Conservation (phyloP, 2,797 vertebrate genomes). For the Darevskia mixta region DNA sequence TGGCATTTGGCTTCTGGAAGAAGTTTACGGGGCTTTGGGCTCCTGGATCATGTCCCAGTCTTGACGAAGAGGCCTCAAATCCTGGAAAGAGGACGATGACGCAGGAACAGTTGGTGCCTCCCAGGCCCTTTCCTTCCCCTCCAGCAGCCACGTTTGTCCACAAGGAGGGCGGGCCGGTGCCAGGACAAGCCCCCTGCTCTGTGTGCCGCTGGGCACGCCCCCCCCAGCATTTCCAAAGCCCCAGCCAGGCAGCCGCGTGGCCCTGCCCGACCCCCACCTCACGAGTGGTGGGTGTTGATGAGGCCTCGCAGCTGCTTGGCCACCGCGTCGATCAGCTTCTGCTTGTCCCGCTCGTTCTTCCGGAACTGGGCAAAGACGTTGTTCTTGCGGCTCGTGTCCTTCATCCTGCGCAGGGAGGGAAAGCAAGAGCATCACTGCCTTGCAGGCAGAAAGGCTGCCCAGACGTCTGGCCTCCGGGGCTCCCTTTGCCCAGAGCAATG, state of each 20-base stretch:
- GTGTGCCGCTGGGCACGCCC: neutral
- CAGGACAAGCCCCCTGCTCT: too few relatives aligned
- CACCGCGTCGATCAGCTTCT: slow-evolving; percentile 94
- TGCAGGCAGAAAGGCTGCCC: too few relatives aligned
- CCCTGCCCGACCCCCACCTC: slow-evolving; percentile 61
- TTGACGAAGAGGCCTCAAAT: slow-evolving; percentile 4
- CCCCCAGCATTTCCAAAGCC: neutral
- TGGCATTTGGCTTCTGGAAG: slow-evolving; percentile 21
- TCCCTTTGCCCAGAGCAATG: neutral
- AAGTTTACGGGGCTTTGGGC: neutral
- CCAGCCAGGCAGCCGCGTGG: neutral
- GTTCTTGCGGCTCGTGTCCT: slow-evolving; percentile 93
- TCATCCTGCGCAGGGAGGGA: slow-evolving; percentile 84
- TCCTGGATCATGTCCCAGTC: slow-evolving; percentile 13
- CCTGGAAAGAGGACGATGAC: slow-evolving; percentile 56
- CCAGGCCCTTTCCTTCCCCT: neutral
- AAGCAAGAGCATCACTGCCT: neutral
- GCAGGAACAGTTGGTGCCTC: neutral
- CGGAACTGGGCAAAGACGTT: slow-evolving; percentile 95
- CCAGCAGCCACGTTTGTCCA: neutral
- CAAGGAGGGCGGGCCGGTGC: accelerated
- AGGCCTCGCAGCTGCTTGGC: slow-evolving; percentile 93
- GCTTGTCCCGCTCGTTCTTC: slow-evolving; percentile 93
- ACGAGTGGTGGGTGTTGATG: slow-evolving; percentile 90
- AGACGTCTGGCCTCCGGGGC: too few relatives aligned